These are phyloP conservation scores for Notamacropus eugenii DNA, from an alignment of 2,797 vertebrate genomes.

Conservation along the genomic window DNA sequence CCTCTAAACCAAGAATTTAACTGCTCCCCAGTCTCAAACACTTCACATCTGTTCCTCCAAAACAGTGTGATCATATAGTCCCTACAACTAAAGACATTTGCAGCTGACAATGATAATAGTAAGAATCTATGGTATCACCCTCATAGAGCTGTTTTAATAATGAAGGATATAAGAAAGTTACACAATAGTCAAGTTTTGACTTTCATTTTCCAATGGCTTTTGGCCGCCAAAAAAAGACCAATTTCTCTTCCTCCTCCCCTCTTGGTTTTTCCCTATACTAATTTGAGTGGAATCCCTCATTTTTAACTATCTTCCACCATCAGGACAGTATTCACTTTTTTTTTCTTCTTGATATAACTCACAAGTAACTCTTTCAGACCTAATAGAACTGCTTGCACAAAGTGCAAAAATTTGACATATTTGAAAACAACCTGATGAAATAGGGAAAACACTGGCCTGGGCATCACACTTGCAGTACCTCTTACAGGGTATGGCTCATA, in stretches of 20 bases:
- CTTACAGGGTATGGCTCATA: not conserved
- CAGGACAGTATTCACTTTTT: not conserved
- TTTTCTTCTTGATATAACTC: constrained; percentile 6
- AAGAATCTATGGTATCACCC: constrained; percentile 30
- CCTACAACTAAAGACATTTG: constrained; percentile 34
- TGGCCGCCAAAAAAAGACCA: not conserved
- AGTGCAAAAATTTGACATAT: not conserved
- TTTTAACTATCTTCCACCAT: not conserved
- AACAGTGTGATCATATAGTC: constrained; percentile 36
- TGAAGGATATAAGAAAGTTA: constrained; percentile 24
- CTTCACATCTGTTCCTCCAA: constrained; percentile 64
- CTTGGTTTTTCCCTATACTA: not conserved
- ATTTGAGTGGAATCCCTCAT: not conserved
- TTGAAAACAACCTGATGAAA: not conserved
- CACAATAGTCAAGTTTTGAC: constrained; percentile 50
- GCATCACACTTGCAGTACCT: not conserved
- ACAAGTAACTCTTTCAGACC: not conserved
- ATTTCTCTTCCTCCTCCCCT: not conserved
- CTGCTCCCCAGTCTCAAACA: not conserved
- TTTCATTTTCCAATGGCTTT: not conserved
- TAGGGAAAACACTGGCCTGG: not conserved
- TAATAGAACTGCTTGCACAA: not conserved
- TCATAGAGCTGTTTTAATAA: constrained; percentile 46
- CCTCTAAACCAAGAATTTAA: constrained; percentile 52
- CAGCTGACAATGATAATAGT: constrained; percentile 66